These are phyloP conservation scores for Acrobasis repandana DNA, from an alignment of 2,888 invertebrate genomes.

Conservation along the genomic window DNA sequence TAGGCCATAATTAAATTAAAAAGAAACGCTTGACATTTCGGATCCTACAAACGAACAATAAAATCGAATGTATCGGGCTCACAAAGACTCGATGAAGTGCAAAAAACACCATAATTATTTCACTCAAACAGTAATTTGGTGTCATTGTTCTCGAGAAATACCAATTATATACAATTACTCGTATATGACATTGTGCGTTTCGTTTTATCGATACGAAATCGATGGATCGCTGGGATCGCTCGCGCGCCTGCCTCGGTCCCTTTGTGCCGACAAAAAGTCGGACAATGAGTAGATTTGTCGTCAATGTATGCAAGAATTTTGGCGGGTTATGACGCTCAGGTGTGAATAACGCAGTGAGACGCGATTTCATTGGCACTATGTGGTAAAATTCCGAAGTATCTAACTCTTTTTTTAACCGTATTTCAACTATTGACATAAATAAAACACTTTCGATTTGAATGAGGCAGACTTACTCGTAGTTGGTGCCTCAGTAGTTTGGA, in stretches of 20 bases:
- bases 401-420: too few species aligned
- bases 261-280: constrained; percentile 59
- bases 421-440: too few species aligned
- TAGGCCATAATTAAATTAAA: constrained; percentile 15
- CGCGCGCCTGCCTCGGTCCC: constrained; percentile 49
- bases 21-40: constrained; percentile 27
- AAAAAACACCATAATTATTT: constrained; percentile 76
- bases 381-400: background rate
- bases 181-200: constrained; percentile 76
- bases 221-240: constrained; percentile 66
- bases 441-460: too few species aligned
- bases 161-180: constrained; percentile 82
- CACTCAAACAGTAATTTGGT: constrained; percentile 76
- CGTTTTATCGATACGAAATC: constrained; percentile 75
- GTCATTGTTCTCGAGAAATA: constrained; percentile 81
- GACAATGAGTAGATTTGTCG: constrained; percentile 66
- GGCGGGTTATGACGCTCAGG: constrained; percentile 48
- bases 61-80: constrained; percentile 58
- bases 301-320: constrained; percentile 43
- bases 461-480: too few species aligned
- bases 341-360: constrained; percentile 51
- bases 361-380: constrained; percentile 18
- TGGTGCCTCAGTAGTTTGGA: too few species aligned
- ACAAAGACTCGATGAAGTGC: constrained; percentile 60
- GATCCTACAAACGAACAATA: constrained; percentile 44